Conservation (phyloP, 2,113 vertebrate species). For the Phrynocephalus versicolor region DNA sequence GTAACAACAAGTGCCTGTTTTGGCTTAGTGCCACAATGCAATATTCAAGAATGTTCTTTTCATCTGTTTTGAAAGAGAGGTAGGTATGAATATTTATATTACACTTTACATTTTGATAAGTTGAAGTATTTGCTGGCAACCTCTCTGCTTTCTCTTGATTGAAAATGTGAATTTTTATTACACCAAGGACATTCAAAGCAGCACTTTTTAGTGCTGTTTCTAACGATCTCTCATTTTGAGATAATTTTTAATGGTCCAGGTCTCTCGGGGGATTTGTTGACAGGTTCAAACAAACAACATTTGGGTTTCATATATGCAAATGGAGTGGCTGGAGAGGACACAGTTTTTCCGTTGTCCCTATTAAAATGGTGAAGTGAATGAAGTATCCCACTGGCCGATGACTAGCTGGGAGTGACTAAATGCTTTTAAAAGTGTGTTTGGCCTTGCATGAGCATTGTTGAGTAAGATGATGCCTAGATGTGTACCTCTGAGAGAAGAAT, state of each 20-base stretch:
- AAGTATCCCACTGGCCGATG: constrained; percentile 28
- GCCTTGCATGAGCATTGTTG: constrained; percentile 33
- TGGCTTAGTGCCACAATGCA: constrained; percentile 60
- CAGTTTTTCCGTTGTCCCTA: constrained; percentile 4
- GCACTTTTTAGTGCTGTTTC: constrained; percentile 53
- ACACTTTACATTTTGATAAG: constrained; percentile 70
- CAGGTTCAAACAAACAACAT: constrained; percentile 64
- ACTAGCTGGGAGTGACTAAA: constrained; percentile 65
- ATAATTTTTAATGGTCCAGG: constrained; percentile 66
- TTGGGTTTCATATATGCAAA: constrained; percentile 65
- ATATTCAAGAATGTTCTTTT: constrained; percentile 65
- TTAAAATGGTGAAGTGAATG: constrained; percentile 8
- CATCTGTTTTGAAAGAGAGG: constrained; percentile 54
- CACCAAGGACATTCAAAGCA: constrained; percentile 65
- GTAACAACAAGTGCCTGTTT: constrained; percentile 71
- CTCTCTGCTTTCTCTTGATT: constrained; percentile 30
- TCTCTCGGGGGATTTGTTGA: constrained; percentile 62
- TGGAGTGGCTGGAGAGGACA: constrained; percentile 59
- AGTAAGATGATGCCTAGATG: constrained; percentile 33
- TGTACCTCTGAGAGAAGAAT: not conserved
- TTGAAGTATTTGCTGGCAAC: constrained; percentile 68
- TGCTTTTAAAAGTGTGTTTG: constrained; percentile 37
- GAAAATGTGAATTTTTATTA: constrained; percentile 70
- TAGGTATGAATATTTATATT: constrained; percentile 72
- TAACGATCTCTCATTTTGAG: constrained; percentile 63